Conservation (phyloP, 92 coral and sea anemone genomes). For the Heteractis magnifica region DNA sequence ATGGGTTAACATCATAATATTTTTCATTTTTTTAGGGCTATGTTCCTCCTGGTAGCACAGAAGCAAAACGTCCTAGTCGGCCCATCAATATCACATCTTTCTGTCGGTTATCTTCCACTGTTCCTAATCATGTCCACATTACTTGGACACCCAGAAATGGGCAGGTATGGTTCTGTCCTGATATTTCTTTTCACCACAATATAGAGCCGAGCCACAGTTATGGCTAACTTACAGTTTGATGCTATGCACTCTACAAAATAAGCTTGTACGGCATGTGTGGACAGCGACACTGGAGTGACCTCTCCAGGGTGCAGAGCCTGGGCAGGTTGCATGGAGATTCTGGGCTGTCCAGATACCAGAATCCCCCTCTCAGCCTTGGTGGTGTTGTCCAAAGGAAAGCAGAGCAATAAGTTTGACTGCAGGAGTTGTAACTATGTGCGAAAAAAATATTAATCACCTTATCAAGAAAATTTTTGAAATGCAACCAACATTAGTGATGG, state of each 20-base stretch:
- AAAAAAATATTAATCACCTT: no score
- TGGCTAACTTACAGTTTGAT: no score
- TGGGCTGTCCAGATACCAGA: neutral
- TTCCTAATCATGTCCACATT: slow-evolving; percentile 89
- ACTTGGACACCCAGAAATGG: slow-evolving; percentile 89
- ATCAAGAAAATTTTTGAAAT: no score
- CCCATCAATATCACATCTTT: slow-evolving; percentile 84
- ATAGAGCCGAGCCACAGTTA: no score
- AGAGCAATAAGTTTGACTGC: neutral
- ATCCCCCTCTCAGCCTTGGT: neutral
- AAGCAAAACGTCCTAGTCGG: slow-evolving; percentile 77
- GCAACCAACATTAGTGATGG: no score
- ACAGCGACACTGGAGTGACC: neutral
- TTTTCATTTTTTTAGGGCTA: slow-evolving; percentile 52
- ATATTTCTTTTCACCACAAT: no score
- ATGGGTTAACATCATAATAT: neutral
- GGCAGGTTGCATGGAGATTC: neutral
- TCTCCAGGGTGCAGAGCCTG: neutral
- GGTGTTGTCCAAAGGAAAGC: neutral
- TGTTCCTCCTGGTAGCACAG: slow-evolving; percentile 68
- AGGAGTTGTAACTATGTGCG: neutral
- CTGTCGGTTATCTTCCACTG: slow-evolving; percentile 87
- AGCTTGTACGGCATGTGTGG: neutral
- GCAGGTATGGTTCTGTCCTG: slow-evolving; percentile 50
- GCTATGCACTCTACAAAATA: no score